A percentile compares a stretch with the other conserved stretches of the same genome.
Conservation (phyloP, 2,888 invertebrate genomes). For the Dryococelus australis region DNA sequence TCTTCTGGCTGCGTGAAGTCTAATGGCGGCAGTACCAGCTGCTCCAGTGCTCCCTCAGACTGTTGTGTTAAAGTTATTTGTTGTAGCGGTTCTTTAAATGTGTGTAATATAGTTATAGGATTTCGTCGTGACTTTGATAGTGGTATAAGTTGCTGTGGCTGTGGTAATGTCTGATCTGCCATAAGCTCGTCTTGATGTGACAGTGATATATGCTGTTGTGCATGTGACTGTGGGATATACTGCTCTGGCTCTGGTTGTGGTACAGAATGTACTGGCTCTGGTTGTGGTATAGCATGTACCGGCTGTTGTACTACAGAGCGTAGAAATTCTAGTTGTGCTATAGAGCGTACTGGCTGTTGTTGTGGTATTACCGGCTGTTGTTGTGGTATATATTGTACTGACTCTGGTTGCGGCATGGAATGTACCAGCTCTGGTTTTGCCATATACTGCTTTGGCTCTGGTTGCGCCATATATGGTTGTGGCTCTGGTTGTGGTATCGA, state of each 20-base stretch:
- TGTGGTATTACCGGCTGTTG: too few relatives aligned
- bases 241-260: neutral
- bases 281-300: too few relatives aligned
- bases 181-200: neutral
- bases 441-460: too few relatives aligned
- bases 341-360: too few relatives aligned
- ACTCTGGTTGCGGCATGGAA: too few relatives aligned
- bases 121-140: neutral
- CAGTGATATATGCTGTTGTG: neutral
- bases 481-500: neutral
- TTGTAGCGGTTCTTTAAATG: neutral
- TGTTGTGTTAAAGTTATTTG: too few relatives aligned
- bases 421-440: too few relatives aligned
- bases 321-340: too few relatives aligned
- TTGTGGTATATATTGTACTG: too few relatives aligned
- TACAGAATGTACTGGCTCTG: neutral
- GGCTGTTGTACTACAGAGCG: too few relatives aligned
- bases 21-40: neutral
- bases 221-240: neutral
- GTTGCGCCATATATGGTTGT: too few relatives aligned
- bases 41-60: too few relatives aligned
- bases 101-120: neutral
- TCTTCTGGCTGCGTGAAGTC: neutral
- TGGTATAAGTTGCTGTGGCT: neutral
- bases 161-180: neutral